Base-by-base conservation (phyloP, 2,797 vertebrate genomes). In the Anguilla marmorata region DNA sequence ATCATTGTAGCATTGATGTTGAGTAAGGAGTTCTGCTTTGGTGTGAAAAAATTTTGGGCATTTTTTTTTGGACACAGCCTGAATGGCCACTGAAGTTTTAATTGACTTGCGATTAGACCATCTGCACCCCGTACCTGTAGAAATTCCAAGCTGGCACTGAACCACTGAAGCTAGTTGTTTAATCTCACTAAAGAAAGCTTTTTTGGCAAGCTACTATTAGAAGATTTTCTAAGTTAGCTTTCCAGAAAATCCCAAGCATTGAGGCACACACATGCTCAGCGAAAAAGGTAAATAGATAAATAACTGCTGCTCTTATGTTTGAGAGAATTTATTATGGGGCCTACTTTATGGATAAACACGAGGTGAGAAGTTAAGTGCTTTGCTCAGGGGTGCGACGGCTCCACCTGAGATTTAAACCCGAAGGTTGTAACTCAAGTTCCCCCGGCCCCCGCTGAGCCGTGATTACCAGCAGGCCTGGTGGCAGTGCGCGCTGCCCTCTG, bases 331-430 rank as follows among this genome's bases (percentile, higher is more conserved):
- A 41, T 79, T 45, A 5, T 21, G 7, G 74, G 12, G 37, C 45
- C 27, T 50, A 45, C 79, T 9, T 82, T 16, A 37, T 50, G 6
- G 24, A 50, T 82, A 82, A 82, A 50, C 79, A n/a, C 21, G 0
- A 48, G 41, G 41, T 50, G 19, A 50, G 2, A 8, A n/a, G 79
- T 50, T 82, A 82, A 82, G 79, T 82, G 8, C 79, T 21, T 82
- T 50, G 45, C 19, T n/a, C 45, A n/a, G 50, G 79, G 19, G 24
- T 11, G 7, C 27, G 41, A 82, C 79, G 2, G 7, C 41, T 30
- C 79, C 76, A 45, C 76, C 76, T 50, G 79, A 50, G 79, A 48
- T 82, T 50, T 82, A 19, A 82, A 50, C 16, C 79, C n/a, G 79
- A n/a, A 9, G 21, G 79, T 3, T 24, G 41, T 14, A 48, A 19